These are phyloP conservation scores for Apaloderma vittatum DNA, from an alignment of 2,113 vertebrate genomes.

Conservation along the genomic window DNA sequence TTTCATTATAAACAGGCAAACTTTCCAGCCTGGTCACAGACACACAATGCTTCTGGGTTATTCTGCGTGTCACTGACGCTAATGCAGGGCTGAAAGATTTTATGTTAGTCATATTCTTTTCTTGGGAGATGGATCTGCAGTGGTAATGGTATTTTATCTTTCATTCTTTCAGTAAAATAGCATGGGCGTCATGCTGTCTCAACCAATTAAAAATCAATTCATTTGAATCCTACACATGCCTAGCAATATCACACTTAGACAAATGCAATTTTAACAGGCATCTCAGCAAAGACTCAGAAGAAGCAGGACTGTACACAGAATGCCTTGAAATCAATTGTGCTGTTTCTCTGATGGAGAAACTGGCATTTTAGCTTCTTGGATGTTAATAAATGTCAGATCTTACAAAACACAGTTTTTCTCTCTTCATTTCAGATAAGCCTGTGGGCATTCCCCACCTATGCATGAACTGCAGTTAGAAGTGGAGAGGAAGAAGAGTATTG, in stretches of 20 bases:
- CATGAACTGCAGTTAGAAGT: background rate
- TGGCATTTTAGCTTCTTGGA: background rate
- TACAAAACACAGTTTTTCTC: background rate
- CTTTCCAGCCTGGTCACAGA: background rate
- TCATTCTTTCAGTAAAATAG: conserved; percentile 8
- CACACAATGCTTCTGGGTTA: background rate
- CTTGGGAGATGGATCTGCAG: background rate
- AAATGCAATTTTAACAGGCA: background rate
- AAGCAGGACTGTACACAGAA: background rate
- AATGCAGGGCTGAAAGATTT: conserved; percentile 3
- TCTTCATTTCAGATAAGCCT: background rate
- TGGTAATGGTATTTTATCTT: background rate
- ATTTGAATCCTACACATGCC: background rate
- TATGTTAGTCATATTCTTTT: background rate
- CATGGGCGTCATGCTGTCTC: background rate
- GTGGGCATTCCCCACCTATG: background rate
- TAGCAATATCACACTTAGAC: background rate
- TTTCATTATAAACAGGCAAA: background rate
- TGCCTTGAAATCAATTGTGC: background rate
- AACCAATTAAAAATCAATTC: conserved; percentile 37
- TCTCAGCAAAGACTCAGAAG: background rate
- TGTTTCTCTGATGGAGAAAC: background rate
- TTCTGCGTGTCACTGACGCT: background rate
- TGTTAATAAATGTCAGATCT: background rate
- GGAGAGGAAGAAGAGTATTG: background rate